Conservation (phyloP, 1,140 invertebrate genomes). For the Micrasema longulum region DNA sequence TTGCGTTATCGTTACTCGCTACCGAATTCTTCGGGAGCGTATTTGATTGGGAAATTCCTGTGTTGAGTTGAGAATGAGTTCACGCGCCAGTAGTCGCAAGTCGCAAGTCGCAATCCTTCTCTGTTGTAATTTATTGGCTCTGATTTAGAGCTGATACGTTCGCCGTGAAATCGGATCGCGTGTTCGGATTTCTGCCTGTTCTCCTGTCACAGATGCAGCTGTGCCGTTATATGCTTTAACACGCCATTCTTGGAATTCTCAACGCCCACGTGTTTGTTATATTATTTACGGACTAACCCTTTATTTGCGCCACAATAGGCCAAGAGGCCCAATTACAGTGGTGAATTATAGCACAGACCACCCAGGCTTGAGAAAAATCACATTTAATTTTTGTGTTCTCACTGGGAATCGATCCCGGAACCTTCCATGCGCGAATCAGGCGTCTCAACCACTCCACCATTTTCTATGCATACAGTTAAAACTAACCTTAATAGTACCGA, state of each 20-base stretch:
- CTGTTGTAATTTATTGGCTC: no score
- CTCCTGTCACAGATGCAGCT: background rate
- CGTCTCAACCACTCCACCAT: no score
- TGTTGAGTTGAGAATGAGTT: background rate
- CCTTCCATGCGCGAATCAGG: no score
- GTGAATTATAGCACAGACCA: no score
- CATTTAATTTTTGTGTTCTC: no score
- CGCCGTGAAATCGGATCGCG: constrained; percentile 31
- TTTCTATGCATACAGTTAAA: no score
- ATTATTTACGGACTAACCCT: background rate
- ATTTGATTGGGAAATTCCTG: background rate
- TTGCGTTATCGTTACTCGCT: background rate
- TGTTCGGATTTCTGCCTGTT: background rate
- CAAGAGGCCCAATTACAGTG: no score
- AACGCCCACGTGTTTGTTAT: background rate
- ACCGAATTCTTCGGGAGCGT: background rate
- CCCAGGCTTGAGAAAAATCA: no score
- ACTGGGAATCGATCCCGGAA: no score
- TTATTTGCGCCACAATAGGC: no score
- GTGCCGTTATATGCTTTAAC: constrained; percentile 1
- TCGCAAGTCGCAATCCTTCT: no score
- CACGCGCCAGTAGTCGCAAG: constrained; percentile 12
- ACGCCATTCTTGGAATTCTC: background rate
- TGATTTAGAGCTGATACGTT: background rate
- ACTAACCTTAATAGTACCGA: no score